Evolutionary conservation across 2,888 invertebrate species (phyloP), one percentile per base, ranked within the genome.

Genomic region (Parasteatoda lunata): DNA sequence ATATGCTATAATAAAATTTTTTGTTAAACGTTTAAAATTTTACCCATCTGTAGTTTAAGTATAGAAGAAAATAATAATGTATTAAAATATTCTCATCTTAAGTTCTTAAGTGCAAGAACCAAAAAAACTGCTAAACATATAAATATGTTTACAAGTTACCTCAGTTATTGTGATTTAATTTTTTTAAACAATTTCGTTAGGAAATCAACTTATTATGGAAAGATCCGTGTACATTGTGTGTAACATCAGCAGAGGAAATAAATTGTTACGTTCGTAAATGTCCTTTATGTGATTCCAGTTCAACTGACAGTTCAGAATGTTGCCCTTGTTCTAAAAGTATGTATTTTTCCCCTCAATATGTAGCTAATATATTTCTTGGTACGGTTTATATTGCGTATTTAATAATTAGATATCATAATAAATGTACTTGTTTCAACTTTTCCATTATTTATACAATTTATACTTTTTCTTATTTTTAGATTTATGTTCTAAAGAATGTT

Each of bases 221-320:
- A 59, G 80, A 81, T 72, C 54, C 71, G 4, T 86, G 85, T 15
- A 80, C 77, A 6, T 3, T 86, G 0, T 86, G 85, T 68, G 49
- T 81, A 6, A 66, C 8, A 54, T 66, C 71, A 0, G 59, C 51
- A 7, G 15, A 30, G 15, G 54, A 80, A 3, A 45, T 65, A 48
- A 66, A 80, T n/a, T 86, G 85, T 15, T 86, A 80, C 30, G 47
- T 11, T 15, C 80, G 45, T 5, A 86, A 80, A 66, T 86, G 85
- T 9, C 77, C 77, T 59, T 64, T 47, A 3, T 86, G 85, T 81
- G 48, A 71, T 52, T 15, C 30, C 48, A 45, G 8, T 4, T 30
- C 13, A n/a, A 66, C 47, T 66, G 52, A 9, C 5, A 54, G 66
- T 9, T 9, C 77, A n/a, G 49, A 66, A 13, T 86, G 85, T 49